phyloP scores from a whole-genome alignment of 2,797 vertebrate species.

The Oreonectes daqikongensis region DNA sequence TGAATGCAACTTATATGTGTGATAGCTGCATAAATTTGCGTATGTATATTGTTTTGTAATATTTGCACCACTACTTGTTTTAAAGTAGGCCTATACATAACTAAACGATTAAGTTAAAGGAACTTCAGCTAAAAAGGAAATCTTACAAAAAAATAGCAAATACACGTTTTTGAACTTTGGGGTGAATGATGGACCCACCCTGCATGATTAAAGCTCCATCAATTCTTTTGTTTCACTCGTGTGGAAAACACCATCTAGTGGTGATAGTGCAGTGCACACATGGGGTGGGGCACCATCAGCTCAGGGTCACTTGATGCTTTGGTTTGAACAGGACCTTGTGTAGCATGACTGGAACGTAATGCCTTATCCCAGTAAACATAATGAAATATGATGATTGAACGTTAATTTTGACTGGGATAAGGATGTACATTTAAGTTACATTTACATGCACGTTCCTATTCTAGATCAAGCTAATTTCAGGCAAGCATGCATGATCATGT shows the following conservation, averaged over 20 bases:
- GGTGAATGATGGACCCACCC: conserved; percentile 1
- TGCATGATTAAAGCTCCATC: conserved; percentile 15
- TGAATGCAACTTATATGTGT: too few species aligned
- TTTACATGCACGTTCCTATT: too few species aligned
- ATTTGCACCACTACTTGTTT: too few species aligned
- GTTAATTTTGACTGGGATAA: too few species aligned
- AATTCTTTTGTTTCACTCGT: conserved; percentile 49
- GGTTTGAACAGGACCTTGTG: neutral
- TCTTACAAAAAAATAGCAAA: too few species aligned
- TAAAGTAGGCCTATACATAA: too few species aligned
- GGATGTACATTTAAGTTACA: too few species aligned
- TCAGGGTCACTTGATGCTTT: neutral
- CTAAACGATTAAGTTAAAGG: too few species aligned
- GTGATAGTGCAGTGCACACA: conserved; percentile 7
- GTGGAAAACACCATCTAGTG: conserved; percentile 52
- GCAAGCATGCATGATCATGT: neutral
- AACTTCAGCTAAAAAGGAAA: too few species aligned
- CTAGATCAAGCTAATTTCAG: too few species aligned
- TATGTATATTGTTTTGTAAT: too few species aligned
- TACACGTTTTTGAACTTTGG: neutral
- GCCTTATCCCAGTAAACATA: neutral
- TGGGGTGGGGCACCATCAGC: conserved; percentile 10
- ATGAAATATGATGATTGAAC: neutral
- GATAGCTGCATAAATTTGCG: too few species aligned
- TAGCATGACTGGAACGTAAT: neutral